Conservation (phyloP, 2,797 vertebrate species). For the Gymnocypris eckloni region DNA sequence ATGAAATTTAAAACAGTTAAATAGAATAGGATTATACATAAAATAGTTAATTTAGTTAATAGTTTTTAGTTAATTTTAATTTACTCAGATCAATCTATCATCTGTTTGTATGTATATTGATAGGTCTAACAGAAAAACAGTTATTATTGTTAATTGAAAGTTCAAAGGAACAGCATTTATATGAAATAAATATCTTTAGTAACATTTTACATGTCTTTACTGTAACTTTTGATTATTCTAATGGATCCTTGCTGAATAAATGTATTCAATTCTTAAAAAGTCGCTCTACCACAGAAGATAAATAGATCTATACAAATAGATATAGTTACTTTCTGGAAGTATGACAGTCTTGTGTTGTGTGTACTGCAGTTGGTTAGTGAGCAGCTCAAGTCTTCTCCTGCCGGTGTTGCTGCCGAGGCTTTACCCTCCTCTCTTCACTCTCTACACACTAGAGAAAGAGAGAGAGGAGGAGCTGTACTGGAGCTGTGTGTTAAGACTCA, state of each 20-base stretch:
- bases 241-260: neutral
- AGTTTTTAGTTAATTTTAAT: neutral
- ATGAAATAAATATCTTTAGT: neutral
- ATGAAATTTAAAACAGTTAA: too few relatives aligned
- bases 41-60: too few relatives aligned
- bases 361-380: slow-evolving; percentile 79
- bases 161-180: neutral
- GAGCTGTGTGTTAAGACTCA: slow-evolving; percentile 85
- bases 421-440: slow-evolving; percentile 82
- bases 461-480: slow-evolving; percentile 85
- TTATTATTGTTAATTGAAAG: neutral
- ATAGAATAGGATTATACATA: too few relatives aligned
- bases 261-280: neutral
- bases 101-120: neutral
- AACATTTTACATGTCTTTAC: neutral
- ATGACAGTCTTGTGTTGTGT: slow-evolving; percentile 2
- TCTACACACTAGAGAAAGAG: slow-evolving; percentile 86
- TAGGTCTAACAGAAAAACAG: too few relatives aligned
- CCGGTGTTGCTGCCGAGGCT: slow-evolving; percentile 85
- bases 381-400: slow-evolving; percentile 82
- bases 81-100: neutral
- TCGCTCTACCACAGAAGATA: neutral
- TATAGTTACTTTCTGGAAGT: neutral
- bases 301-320: neutral
- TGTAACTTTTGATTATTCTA: neutral